phyloP scores from a whole-genome alignment of 2,888 invertebrate species.

The Epicampocera succincta region DNA sequence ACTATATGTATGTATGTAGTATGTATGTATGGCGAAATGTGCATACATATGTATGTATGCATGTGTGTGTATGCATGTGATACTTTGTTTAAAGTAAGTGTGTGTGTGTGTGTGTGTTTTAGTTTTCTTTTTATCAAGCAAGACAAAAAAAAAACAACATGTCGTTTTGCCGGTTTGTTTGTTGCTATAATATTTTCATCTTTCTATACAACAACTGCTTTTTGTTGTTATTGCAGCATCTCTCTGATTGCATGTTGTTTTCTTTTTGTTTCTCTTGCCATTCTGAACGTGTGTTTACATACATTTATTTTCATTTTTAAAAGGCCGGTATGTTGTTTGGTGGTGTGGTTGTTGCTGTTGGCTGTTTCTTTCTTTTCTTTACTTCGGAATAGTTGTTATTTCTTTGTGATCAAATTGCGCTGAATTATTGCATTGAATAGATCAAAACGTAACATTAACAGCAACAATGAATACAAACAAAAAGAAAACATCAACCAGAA shows the following conservation, averaged over 20 bases:
- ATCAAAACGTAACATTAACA: constrained; percentile 44
- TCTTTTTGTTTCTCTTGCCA: background rate
- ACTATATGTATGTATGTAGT: background rate
- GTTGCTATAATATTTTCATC: background rate
- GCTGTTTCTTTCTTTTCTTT: background rate
- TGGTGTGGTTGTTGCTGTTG: background rate
- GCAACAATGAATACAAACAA: constrained; percentile 6
- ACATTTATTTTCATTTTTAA: constrained; percentile 4
- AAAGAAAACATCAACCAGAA: background rate
- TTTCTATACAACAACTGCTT: constrained; percentile 5
- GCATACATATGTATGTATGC: background rate
- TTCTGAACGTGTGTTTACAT: constrained; percentile 13
- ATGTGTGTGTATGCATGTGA: background rate
- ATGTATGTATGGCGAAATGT: background rate
- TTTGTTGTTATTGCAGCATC: constrained; percentile 34
- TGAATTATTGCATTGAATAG: constrained; percentile 57
- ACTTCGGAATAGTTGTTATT: background rate
- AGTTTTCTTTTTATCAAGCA: background rate
- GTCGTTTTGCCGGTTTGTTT: constrained; percentile 37
- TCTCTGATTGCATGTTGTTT: background rate
- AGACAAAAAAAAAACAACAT: no score
- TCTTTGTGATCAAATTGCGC: constrained; percentile 49
- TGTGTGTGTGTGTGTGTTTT: background rate
- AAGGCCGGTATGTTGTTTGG: background rate
- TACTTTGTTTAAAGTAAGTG: background rate